Evolutionary conservation across 2,113 vertebrate genomes (phyloP).

Genomic region (Psittacula cyanocephala): DNA sequence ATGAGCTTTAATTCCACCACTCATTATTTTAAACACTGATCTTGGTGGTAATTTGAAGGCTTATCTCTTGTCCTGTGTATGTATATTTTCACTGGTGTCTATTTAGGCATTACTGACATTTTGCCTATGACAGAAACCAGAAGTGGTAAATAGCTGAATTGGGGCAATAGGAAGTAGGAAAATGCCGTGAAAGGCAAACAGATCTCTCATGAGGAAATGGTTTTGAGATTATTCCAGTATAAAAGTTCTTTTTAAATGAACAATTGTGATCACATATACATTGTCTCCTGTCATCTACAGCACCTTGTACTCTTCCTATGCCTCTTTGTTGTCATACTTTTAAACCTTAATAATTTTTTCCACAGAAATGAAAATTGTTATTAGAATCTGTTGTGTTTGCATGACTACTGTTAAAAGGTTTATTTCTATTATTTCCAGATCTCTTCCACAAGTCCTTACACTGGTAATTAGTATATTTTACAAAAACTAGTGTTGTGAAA

Average conservation of each 20-base stretch:
- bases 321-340: slow-evolving; percentile 34
- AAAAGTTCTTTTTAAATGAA: slow-evolving; percentile 44
- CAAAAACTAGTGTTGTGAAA: not conserved
- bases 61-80: not conserved
- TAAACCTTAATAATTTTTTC: slow-evolving; percentile 53
- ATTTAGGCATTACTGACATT: not conserved
- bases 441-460: slow-evolving; percentile 21
- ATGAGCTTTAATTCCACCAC: slow-evolving; percentile 2
- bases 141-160: not conserved
- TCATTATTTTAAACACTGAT: not conserved
- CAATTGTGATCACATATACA: slow-evolving; percentile 39
- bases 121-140: not conserved
- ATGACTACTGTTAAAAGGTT: slow-evolving; percentile 51
- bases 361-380: slow-evolving; percentile 47
- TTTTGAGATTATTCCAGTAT: slow-evolving; percentile 16
- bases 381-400: slow-evolving; percentile 61
- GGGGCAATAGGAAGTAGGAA: not conserved
- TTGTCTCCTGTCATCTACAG: not conserved
- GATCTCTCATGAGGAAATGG: not conserved
- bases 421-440: slow-evolving; percentile 49
- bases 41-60: not conserved
- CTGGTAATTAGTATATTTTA: slow-evolving; percentile 27
- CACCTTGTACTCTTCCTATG: not conserved
- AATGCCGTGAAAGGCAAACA: not conserved
- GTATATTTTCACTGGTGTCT: not conserved